Percentiles rank a stretch among this genome's conserved stretches.
phyloP scores from a whole-genome alignment of 2,797 vertebrate genomes.

The Hozukius guyotensis region DNA sequence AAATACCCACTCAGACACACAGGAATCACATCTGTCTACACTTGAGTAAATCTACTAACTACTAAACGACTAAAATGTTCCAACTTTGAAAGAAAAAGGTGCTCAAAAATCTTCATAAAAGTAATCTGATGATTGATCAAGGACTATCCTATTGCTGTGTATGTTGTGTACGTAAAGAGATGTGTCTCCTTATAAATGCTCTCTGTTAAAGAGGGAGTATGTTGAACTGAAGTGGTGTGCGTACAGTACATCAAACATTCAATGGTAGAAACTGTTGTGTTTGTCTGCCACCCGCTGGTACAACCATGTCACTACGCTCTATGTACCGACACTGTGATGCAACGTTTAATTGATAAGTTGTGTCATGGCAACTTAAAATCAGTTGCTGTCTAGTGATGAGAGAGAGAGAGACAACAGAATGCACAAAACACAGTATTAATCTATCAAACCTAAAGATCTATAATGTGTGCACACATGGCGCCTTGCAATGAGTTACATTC shows the following conservation, averaged over 20 bases:
- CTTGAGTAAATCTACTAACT: too few relatives aligned
- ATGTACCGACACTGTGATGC: background rate
- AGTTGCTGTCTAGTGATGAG: too few relatives aligned
- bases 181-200: background rate
- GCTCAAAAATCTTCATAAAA: background rate
- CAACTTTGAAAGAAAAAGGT: background rate
- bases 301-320: background rate
- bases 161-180: background rate
- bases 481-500: too few relatives aligned
- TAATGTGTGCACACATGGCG: too few relatives aligned
- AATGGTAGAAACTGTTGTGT: slow-evolving; percentile 19
- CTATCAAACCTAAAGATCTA: too few relatives aligned
- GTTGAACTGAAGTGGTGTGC: background rate
- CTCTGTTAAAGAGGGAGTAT: background rate
- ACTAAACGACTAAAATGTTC: background rate
- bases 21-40: background rate
- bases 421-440: too few relatives aligned
- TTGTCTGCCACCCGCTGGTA: slow-evolving; percentile 61
- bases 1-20: background rate
- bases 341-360: background rate
- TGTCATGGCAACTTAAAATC: too few relatives aligned
- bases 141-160: background rate
- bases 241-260: background rate
- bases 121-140: background rate
- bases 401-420: too few relatives aligned